Base-by-base conservation (phyloP, 2,888 invertebrate genomes). In the Ferdinandea cuprea region DNA sequence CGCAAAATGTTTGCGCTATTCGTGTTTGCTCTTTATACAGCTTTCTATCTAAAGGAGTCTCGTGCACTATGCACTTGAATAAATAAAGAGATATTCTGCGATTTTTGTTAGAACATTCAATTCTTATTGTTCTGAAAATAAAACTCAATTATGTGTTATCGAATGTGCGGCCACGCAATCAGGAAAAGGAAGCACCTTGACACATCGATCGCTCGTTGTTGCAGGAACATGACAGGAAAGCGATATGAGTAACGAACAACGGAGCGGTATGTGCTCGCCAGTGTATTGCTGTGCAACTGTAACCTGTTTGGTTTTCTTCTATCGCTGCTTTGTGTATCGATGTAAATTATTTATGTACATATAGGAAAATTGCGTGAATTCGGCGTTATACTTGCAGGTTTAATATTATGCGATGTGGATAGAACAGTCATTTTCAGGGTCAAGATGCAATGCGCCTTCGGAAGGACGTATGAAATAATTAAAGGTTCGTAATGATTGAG, bases 111-210 rank as follows among this genome's bases (percentile, higher is more conserved):
- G 66, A 32, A 48, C 52, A 58, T 56, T 73, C 30, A 73, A 52
- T 44, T 50, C 30, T 13, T 65, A 8, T 58, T 71, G 19, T 52
- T 28, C 3, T 30, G 28, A 40, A 15, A 46, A 25, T 21, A 28
- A 32, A 56, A 71, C 54, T 9, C 28, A 30, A 65, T 50, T 25
- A 30, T 40, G 11, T 30, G 66, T 46, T 66, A 28, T 59, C 28
- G 37, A 44, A 59, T 54, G 40, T 9, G 66, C 59, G 37, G 58
- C 56, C 66, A 73, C 56, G 54, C 50, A 73, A 68, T 78, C 77
- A 83, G 78, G 83, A 83, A 83, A 72, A 83, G 83, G 83, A 83
- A 83, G 78, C 61, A 83, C 83, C 83, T 83, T 83, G 78, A 78
- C 52, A 78, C 77, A 44, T 68, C 50, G 73, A 68, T 50, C 37